These are phyloP conservation scores for Dynastes hyllus DNA, from an alignment of 2,888 invertebrate species.

Conservation along the genomic window DNA sequence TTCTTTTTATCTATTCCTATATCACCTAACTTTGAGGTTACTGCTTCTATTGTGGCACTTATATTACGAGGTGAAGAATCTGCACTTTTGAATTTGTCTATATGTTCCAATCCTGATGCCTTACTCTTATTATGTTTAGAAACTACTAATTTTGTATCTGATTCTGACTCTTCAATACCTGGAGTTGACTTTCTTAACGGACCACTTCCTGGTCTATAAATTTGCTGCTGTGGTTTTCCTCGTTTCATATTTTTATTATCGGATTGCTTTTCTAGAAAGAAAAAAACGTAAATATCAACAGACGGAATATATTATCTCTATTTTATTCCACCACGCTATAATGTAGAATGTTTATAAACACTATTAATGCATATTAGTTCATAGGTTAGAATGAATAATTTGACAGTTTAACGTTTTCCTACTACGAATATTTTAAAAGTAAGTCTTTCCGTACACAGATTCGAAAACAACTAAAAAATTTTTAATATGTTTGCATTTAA, in stretches of 20 bases:
- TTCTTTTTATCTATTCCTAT: conserved; percentile 63
- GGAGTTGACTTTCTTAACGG: conserved; percentile 80
- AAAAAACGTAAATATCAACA: conserved; percentile 21
- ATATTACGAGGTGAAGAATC: conserved; percentile 63
- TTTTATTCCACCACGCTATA: conserved; percentile 12
- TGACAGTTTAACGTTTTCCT: conserved; percentile 48
- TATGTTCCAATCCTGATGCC: conserved; percentile 42
- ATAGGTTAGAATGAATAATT: conserved; percentile 51
- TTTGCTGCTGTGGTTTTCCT: conserved; percentile 80
- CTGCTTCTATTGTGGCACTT: conserved; percentile 61
- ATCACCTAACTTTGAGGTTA: conserved; percentile 60
- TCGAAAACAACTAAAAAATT: not conserved
- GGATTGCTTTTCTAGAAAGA: conserved; percentile 48
- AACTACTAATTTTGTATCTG: conserved; percentile 63
- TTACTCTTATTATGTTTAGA: conserved; percentile 58
- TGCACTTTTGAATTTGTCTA: conserved; percentile 60
- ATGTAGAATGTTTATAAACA: conserved; percentile 52
- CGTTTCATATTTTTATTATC: conserved; percentile 70
- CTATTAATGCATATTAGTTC: conserved; percentile 40
- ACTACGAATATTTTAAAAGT: conserved; percentile 1
- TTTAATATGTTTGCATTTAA: conserved; percentile 28
- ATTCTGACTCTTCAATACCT: conserved; percentile 76
- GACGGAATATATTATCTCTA: conserved; percentile 10
- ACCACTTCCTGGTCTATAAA: conserved; percentile 86
- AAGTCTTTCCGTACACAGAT: not conserved